phyloP scores from a whole-genome alignment of 2,888 invertebrate genomes.

The Creontiades dilutus region DNA sequence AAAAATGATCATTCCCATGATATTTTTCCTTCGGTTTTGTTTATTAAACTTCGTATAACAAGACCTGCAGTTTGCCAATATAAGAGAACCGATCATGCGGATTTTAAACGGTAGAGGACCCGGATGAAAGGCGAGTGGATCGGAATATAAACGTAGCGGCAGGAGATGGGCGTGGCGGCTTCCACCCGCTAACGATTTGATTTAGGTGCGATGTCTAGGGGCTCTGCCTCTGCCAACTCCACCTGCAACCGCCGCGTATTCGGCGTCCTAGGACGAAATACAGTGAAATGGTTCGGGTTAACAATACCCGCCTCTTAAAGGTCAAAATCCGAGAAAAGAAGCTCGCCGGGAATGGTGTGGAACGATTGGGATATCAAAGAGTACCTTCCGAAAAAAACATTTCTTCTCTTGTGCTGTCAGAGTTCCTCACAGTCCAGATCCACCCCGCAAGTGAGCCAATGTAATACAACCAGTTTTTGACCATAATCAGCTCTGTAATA shows the following conservation, averaged over 20 bases:
- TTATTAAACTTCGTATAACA: no score
- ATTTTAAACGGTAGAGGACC: neutral
- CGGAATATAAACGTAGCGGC: constrained; percentile 28
- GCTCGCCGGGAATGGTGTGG: neutral
- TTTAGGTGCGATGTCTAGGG: constrained; percentile 38
- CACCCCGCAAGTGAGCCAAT: no score
- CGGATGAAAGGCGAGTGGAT: neutral
- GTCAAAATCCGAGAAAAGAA: neutral
- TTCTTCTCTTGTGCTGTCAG: no score
- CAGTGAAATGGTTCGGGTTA: neutral
- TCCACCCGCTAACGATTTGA: constrained; percentile 51
- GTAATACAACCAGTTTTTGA: no score
- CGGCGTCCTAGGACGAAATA: neutral
- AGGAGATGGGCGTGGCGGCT: constrained; percentile 53
- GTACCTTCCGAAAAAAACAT: no score
- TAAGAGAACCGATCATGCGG: no score
- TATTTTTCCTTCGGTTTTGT: no score
- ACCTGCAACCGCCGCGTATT: constrained; percentile 33
- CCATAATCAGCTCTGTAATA: no score
- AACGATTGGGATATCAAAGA: neutral
- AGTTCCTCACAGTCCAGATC: no score
- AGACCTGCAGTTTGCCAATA: no score
- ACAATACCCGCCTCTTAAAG: neutral
- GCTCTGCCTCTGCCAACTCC: constrained; percentile 21
- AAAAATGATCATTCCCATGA: no score